Conservation (phyloP, 2,888 invertebrate species). For the Mycalesis mineus region DNA sequence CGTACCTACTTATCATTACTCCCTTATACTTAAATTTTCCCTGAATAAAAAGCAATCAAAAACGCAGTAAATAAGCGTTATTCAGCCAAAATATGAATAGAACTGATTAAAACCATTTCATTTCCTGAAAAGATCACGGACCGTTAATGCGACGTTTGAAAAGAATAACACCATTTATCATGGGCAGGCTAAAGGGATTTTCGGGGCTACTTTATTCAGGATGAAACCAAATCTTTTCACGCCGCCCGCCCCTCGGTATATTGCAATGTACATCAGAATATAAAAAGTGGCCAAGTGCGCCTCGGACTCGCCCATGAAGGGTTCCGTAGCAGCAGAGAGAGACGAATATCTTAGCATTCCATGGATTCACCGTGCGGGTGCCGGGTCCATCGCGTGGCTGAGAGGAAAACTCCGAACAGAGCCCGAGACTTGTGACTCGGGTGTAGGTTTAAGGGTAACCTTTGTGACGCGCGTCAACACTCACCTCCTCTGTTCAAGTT, state of each 20-base stretch:
- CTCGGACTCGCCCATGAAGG: no score
- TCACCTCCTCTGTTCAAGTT: no score
- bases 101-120: constrained; percentile 22
- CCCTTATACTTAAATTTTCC: background rate
- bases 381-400: no score
- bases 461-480: no score
- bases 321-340: no score
- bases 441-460: no score
- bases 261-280: constrained; percentile 40
- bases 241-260: constrained; percentile 46
- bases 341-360: no score
- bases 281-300: no score
- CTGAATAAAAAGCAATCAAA: background rate
- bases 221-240: constrained; percentile 66
- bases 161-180: constrained; percentile 73
- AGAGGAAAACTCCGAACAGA: no score
- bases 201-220: constrained; percentile 53
- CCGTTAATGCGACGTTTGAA: constrained; percentile 58
- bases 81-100: constrained; percentile 12
- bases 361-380: no score
- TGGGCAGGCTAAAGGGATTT: constrained; percentile 64
- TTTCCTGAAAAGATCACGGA: constrained; percentile 50
- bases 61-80: background rate
- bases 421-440: no score
- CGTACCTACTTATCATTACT: background rate